Percentiles rank a stretch among this genome's conserved stretches.
phyloP scores from a whole-genome alignment of 2,113 vertebrate genomes.

The Genyomyrus donnyi region DNA sequence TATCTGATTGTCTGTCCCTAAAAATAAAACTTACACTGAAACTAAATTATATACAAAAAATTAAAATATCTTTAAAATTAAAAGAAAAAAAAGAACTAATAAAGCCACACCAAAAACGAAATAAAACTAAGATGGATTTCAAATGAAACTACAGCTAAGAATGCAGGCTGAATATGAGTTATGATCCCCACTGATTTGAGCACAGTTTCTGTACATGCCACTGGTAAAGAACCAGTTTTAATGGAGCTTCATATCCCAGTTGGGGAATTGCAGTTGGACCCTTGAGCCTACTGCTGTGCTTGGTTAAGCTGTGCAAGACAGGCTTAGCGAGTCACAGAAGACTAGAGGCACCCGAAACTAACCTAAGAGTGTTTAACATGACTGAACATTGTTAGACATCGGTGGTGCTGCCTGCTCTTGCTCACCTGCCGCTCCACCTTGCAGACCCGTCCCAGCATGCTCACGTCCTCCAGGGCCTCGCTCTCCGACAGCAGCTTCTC shows the following conservation, averaged over 20 bases:
- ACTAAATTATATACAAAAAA: neutral
- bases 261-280: neutral
- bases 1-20: neutral
- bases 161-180: neutral
- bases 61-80: neutral
- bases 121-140: neutral
- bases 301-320: neutral
- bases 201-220: neutral
- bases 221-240: neutral
- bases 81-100: neutral
- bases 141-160: neutral
- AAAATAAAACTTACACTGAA: neutral
- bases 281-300: neutral
- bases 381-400: neutral
- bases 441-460: conserved; percentile 92
- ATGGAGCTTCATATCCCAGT: neutral
- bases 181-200: neutral
- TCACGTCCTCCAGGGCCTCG: conserved; percentile 82
- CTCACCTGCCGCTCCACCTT: conserved; percentile 95
- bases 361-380: neutral
- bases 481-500: conserved; percentile 85
- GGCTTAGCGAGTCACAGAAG: neutral
- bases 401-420: neutral
- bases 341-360: neutral
- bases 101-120: neutral